These are phyloP conservation scores for Tapera naevia DNA, from an alignment of 2,797 vertebrate genomes.

Conservation along the genomic window DNA sequence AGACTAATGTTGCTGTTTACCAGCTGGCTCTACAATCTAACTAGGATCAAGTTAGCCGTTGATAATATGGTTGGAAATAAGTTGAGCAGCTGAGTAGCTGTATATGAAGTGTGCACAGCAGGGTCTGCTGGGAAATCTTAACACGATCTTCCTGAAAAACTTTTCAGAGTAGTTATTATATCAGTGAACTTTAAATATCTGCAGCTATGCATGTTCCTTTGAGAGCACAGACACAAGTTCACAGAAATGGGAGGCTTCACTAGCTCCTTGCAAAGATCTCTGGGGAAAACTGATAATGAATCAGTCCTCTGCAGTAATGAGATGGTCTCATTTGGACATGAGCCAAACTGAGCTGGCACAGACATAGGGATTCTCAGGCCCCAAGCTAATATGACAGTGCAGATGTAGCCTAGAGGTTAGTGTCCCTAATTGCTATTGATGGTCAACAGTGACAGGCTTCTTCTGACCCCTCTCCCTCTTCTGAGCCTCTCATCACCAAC, in stretches of 20 bases:
- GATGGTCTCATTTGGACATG: neutral
- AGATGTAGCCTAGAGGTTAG: neutral
- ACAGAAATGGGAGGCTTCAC: neutral
- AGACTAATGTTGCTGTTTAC: slow-evolving; percentile 9
- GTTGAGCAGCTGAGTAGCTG: neutral
- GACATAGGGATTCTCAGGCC: neutral
- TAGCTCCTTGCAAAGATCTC: neutral
- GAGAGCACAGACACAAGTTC: accelerated
- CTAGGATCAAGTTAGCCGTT: slow-evolving; percentile 42
- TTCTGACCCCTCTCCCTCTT: neutral
- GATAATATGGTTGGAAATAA: slow-evolving; percentile 22
- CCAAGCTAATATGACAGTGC: accelerated
- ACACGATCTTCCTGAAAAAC: neutral
- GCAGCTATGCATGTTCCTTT: neutral
- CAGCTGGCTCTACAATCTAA: slow-evolving; percentile 4
- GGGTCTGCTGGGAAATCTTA: neutral
- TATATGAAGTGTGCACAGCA: neutral
- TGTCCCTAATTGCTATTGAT: neutral
- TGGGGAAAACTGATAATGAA: neutral
- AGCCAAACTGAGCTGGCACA: neutral
- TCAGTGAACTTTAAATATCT: neutral
- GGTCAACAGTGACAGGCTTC: accelerated
- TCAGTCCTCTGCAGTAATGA: neutral
- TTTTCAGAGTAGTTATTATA: neutral
- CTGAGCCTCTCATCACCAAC: neutral